Conservation (phyloP, 1,140 invertebrate species). For the Formica selysi region DNA sequence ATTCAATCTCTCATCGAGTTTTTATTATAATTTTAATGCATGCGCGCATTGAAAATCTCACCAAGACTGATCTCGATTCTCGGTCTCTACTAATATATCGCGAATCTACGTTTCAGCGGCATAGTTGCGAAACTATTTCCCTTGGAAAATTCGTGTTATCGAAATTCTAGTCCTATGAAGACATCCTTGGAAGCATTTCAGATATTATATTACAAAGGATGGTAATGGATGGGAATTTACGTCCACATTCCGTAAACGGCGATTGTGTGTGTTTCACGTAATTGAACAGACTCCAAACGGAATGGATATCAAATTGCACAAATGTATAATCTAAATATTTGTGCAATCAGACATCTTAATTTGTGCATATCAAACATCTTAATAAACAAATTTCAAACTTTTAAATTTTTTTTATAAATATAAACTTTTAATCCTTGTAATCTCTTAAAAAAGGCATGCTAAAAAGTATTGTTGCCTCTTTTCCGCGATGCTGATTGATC, state of each 20-base stretch:
- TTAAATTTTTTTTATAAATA: neutral
- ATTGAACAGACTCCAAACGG: neutral
- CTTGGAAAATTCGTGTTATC: neutral
- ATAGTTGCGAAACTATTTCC: conserved; percentile 17
- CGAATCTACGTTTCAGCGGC: neutral
- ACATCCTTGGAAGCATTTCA: conserved; percentile 25
- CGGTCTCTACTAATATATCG: neutral
- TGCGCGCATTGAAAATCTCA: too few relatives aligned
- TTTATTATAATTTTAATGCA: conserved; percentile 1
- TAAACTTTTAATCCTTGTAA: neutral
- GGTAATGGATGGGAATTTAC: conserved; percentile 23
- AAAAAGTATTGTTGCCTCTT: too few relatives aligned
- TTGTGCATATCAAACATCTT: neutral
- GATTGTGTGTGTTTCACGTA: neutral
- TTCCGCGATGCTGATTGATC: too few relatives aligned
- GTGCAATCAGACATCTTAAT: too few relatives aligned
- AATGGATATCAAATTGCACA: neutral
- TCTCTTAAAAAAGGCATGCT: too few relatives aligned
- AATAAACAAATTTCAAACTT: neutral
- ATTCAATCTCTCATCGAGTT: conserved; percentile 17
- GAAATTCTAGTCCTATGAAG: neutral
- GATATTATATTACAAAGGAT: conserved; percentile 23
- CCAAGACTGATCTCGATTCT: neutral
- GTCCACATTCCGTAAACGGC: neutral
- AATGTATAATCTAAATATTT: neutral